Percentiles rank a stretch among this genome's conserved stretches.
These are phyloP conservation scores for Dermochelys coriacea DNA, from an alignment of 2,797 vertebrate species.

Conservation along the genomic window DNA sequence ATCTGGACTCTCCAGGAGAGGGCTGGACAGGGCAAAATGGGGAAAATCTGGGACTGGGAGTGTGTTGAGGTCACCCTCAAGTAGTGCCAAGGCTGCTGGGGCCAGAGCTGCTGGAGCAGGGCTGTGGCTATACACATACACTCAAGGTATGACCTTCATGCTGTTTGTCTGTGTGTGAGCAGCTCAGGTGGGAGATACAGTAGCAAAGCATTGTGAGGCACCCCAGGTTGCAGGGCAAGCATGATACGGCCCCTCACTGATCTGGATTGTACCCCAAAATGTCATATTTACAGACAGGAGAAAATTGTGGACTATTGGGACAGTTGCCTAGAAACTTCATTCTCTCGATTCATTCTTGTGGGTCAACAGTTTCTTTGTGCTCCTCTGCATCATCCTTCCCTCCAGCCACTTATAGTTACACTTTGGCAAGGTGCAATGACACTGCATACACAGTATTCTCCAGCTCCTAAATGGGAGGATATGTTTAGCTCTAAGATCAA, in stretches of 20 bases:
- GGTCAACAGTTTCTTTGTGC: not conserved
- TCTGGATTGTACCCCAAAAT: not conserved
- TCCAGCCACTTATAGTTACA: not conserved
- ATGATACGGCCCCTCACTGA: not conserved
- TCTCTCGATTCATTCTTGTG: not conserved
- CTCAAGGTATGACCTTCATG: not conserved
- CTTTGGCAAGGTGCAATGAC: not conserved
- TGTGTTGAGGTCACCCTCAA: not conserved
- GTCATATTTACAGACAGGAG: not conserved
- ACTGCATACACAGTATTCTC: not conserved
- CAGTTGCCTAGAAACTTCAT: not conserved
- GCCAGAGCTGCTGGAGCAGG: not conserved
- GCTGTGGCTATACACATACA: not conserved
- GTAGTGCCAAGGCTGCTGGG: not conserved
- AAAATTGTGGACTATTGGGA: not conserved
- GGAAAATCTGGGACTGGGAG: not conserved
- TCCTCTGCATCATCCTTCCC: not conserved
- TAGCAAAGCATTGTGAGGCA: not conserved
- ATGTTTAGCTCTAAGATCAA: not conserved
- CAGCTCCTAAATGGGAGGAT: not conserved
- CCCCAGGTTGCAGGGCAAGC: not conserved
- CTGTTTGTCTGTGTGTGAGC: not conserved
- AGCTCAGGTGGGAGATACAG: not conserved
- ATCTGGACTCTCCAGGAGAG: not conserved
- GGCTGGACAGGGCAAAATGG: not conserved